phyloP scores from a whole-genome alignment of 2,888 invertebrate genomes.

The Caenorhabditis panamensis region DNA sequence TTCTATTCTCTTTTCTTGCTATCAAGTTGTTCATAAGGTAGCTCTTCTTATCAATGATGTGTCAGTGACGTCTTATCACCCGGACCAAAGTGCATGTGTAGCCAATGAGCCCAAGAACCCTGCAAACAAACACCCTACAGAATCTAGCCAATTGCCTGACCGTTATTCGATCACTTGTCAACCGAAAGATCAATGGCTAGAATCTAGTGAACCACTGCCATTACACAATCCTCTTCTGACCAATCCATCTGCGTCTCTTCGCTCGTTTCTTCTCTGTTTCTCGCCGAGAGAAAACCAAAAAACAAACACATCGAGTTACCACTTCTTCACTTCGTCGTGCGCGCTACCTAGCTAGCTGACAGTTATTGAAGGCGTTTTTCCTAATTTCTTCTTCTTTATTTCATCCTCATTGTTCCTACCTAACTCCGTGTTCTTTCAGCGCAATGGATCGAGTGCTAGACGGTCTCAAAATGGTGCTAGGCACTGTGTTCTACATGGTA shows the following conservation, averaged over 20 bases:
- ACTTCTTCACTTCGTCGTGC: neutral
- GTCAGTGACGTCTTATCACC: too few relatives aligned
- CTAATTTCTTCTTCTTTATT: neutral
- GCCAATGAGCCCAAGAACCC: too few relatives aligned
- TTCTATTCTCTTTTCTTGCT: too few relatives aligned
- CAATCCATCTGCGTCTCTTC: slow-evolving; percentile 12
- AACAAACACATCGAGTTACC: neutral
- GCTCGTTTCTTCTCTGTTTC: neutral
- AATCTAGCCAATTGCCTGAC: too few relatives aligned
- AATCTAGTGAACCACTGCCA: neutral
- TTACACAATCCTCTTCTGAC: neutral
- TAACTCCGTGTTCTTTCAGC: neutral
- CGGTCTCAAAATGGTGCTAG: slow-evolving; percentile 31
- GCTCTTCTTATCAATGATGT: too few relatives aligned
- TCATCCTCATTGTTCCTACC: neutral
- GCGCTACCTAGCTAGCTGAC: too few relatives aligned
- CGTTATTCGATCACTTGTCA: too few relatives aligned
- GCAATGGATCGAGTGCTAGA: slow-evolving; percentile 35
- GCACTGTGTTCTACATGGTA: slow-evolving; percentile 43
- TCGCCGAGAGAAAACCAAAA: neutral
- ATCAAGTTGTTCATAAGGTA: too few relatives aligned
- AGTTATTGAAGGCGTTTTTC: too few relatives aligned
- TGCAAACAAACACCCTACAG: too few relatives aligned
- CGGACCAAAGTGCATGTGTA: too few relatives aligned
- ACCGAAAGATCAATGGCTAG: neutral